Base-by-base conservation (phyloP, 2,113 vertebrate genomes). In the Perca fluviatilis region DNA sequence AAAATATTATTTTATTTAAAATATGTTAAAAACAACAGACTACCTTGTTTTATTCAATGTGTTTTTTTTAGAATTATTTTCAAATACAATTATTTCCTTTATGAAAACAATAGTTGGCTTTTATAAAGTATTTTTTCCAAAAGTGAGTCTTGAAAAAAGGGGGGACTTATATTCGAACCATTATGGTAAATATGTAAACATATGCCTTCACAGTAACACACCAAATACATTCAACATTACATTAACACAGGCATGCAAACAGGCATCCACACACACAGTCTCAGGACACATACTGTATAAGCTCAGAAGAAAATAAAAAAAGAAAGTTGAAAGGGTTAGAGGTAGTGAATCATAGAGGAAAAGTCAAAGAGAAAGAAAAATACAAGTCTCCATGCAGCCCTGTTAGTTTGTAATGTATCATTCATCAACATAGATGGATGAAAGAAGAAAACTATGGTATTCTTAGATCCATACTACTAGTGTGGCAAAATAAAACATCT, bases 261-360 rank as follows among this genome's bases (percentile, higher is more conserved):
- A 49, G 40, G 51, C 67, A 40, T 40, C 9, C 21, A 36, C 30
- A 56, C 56, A 47, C 18, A 27, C 77, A 33, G 33, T 33, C 43
- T 79, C 54, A 6, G 72, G 67, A 56, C 15, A 68, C 21, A 67
- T 36, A 27, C 27, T 27, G 27, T 27, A 47, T 81, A 27, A 62
- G 36, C 64, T 53, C 23, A 56, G 56, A 43, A 21, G 54, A 54
- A 84, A 57, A 49, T 18, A 43, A 25, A 47, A 23, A 74, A 47
- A 43, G 3, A 62, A 63, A 6, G 40, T 0, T 15, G 60, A 23
- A 27, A 47, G 47, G 12, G 47, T 63, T 16, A 11, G 27, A 21
- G 15, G 51, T 13, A 4, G 27, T 21, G 40, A 76, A 13, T 11
- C 30, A 62, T 11, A 19, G 30, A 68, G 50, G 18, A 27, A 47